Base-by-base conservation (phyloP, 2,797 vertebrate genomes). In the Aphelocoma californica region DNA sequence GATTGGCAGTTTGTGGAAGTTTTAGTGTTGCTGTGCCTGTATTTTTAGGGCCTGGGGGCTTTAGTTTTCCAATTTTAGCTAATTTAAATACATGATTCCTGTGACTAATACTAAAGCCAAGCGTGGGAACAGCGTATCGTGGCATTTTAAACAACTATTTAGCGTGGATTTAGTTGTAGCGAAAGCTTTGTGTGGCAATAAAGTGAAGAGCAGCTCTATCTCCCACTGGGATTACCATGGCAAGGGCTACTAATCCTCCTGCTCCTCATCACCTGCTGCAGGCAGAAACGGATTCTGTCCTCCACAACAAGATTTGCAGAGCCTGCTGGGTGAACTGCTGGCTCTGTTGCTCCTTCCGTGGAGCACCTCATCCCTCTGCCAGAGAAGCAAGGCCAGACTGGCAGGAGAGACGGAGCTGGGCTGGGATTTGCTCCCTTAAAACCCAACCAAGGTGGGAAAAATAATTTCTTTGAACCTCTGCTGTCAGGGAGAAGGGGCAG, bases 221-320 rank as follows among this genome's bases (percentile, higher is more conserved):
- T 91, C 87, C 78, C 15, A 19, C 72, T 93, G 89, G 72, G 86
- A 92, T 95, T 96, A 89, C 82, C 32, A 10, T 74, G 77, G 80
- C 10, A 7, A 85, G 65, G 67, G 61, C 74, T 54, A 17, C 72
- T 94, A 94, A 96, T 93, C 91, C 91, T 93, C 7, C 1, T 87
- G 69, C 31, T 94, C 60, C 42, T 82, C 0, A 0, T 91, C 93
- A 93, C 80, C 87, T 69, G 57, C 72, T 69, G 72, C 67, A 51
- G 61, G 69, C 85, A 86, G 80, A 50, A 67, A 36, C 20, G 62
- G 60, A 75, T 69, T 83, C 54, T 74, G 38, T 79, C 45, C 44
- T 88, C 47, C 34, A 19, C 29, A 40, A 60, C 8, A 6, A 48
- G 58, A 53, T 86, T 42, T 86, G 65, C 73, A 74, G 70, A 70